Base-by-base conservation (phyloP, 2,888 invertebrate genomes). In the Pristionchus mayeri region DNA sequence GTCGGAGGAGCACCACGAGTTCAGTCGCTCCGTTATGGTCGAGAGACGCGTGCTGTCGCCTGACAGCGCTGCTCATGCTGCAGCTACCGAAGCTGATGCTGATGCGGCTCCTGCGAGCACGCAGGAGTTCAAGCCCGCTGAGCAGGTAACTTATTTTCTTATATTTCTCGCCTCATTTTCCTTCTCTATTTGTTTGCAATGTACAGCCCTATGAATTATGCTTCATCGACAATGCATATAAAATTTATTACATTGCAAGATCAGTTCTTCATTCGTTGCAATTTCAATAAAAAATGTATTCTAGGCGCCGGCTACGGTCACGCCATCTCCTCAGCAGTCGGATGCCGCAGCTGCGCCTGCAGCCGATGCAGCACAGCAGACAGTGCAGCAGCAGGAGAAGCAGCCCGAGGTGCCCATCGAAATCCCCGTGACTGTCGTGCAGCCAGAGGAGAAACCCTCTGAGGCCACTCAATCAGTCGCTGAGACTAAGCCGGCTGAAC, bases 11-110 rank as follows among this genome's bases (percentile, higher is more conserved):
- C 18, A 7, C 2, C 71, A 71, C 71, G 40, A 21, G n/a, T 24
- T 71, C n/a, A 11, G 11, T n/a, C 40, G 71, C 6, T 71, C 71
- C 9, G 71, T 71, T 40, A 71, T 71, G 71, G 40, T 71, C 30
- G 71, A 71, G 71, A 21, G 71, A 16, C 40, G 71, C n/a, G 71
- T 71, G 71, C 40, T 71, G 71, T 71, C 71, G 40, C 71, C 71
- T 9, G 71, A 71, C 40, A 71, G 71, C 71, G 40, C 71, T 34
- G n/a, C 40, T 3, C 67, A 63, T 16, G 60, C 67, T 18, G 67
- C 63, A 24, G 57, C n/a, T 44, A 44, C 44, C 13, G 44, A 44
- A 13, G 6, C 44, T 13, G 44, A 44, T 44, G 44, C 6, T 44
- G 7, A 7, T 24, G 63, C 67, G 4, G 67, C 34, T 27, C 37